Conservation (phyloP, 2,888 invertebrate species). For the Acronicta aceris region DNA sequence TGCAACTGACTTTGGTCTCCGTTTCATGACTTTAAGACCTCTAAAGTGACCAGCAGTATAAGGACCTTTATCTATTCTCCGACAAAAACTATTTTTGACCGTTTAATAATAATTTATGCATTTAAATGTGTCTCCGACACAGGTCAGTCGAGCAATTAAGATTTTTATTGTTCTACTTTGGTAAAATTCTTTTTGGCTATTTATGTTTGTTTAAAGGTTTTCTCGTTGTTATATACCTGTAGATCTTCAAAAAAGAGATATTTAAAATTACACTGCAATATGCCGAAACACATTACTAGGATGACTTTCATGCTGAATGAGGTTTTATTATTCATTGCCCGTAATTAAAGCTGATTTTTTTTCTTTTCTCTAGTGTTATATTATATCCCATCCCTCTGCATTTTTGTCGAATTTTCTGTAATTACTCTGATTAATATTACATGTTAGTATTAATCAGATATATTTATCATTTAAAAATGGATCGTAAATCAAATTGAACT, state of each 20-base stretch:
- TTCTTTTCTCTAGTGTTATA: neutral
- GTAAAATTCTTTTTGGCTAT: constrained; percentile 6
- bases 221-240: too few species aligned
- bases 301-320: too few species aligned
- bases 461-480: too few species aligned
- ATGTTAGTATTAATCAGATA: too few species aligned
- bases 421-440: too few species aligned
- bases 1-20: constrained; percentile 32
- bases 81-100: constrained; percentile 12
- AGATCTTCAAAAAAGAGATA: too few species aligned
- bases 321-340: too few species aligned
- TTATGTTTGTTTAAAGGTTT: constrained; percentile 4
- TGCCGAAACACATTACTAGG: too few species aligned
- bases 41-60: constrained; percentile 13
- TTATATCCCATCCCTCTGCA: too few species aligned
- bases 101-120: neutral
- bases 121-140: constrained; percentile 3
- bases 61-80: constrained; percentile 27
- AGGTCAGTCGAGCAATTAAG: constrained; percentile 4
- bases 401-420: too few species aligned
- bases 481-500: neutral
- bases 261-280: too few species aligned
- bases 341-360: neutral
- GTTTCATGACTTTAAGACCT: constrained; percentile 33
- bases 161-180: constrained; percentile 13